A percentile compares a stretch with the other conserved stretches of the same genome.
Evolutionary conservation across 2,888 invertebrate genomes (phyloP).

Genomic region (Gnatocerus cornutus): DNA sequence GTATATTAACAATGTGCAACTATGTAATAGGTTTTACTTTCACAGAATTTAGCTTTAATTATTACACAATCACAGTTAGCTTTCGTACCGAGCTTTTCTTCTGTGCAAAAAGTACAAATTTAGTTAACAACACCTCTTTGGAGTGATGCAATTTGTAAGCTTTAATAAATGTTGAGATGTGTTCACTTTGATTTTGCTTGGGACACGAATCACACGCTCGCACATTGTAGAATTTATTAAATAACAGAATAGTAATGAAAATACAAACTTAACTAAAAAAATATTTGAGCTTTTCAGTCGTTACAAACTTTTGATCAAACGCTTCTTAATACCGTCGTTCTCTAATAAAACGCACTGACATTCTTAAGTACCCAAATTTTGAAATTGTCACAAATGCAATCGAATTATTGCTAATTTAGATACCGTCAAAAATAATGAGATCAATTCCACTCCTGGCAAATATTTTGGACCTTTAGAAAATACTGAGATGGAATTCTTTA

Average conservation of each 20-base stretch:
- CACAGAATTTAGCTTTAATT: slow-evolving; percentile 29
- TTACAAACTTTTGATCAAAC: slow-evolving; percentile 12
- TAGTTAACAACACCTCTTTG: slow-evolving; percentile 10
- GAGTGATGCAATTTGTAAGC: slow-evolving; percentile 51
- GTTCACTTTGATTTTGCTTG: not conserved
- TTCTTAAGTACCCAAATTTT: slow-evolving; percentile 24
- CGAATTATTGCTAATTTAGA: slow-evolving; percentile 31
- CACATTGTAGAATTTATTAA: slow-evolving; percentile 20
- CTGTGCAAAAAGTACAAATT: slow-evolving; percentile 27
- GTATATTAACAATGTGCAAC: slow-evolving; percentile 15
- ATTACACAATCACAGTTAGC: slow-evolving; percentile 26
- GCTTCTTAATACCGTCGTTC: slow-evolving; percentile 18
- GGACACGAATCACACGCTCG: not conserved
- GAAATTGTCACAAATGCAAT: slow-evolving; percentile 3
- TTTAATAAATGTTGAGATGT: slow-evolving; percentile 54
- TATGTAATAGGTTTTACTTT: slow-evolving; percentile 18
- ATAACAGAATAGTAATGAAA: slow-evolving; percentile 18
- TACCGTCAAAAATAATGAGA: slow-evolving; percentile 24
- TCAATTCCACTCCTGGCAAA: slow-evolving; percentile 16
- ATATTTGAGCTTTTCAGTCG: slow-evolving; percentile 32
- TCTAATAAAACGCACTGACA: slow-evolving; percentile 13
- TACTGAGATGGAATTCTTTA: slow-evolving; percentile 20
- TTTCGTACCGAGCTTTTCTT: slow-evolving; percentile 27
- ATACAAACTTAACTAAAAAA: slow-evolving; percentile 32
- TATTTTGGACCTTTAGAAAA: slow-evolving; percentile 23